phyloP scores from a whole-genome alignment of 1,140 invertebrate species.

The Formica selysi region DNA sequence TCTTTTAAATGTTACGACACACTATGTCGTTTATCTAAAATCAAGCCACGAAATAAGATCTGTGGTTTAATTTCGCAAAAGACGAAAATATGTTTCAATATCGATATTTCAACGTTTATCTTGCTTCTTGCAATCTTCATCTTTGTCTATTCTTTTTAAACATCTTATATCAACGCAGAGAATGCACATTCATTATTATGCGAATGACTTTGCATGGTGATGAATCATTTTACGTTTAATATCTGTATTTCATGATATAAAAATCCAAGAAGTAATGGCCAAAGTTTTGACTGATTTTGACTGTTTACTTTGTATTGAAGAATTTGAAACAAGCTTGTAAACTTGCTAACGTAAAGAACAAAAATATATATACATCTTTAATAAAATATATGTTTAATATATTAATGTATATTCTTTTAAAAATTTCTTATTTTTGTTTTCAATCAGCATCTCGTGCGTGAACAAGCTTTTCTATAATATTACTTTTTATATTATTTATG shows the following conservation, averaged over 20 bases:
- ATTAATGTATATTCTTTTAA: neutral
- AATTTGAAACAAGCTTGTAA: slow-evolving; percentile 15
- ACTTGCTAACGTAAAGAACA: neutral
- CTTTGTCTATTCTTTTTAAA: neutral
- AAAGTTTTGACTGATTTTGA: slow-evolving; percentile 7
- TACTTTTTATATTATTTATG: neutral
- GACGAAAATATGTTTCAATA: neutral
- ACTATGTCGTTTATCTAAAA: neutral
- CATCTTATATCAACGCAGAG: slow-evolving; percentile 25
- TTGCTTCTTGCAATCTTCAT: slow-evolving; percentile 6
- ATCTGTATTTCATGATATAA: slow-evolving; percentile 25
- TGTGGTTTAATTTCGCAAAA: neutral
- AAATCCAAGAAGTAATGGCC: slow-evolving; percentile 32
- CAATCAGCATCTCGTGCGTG: neutral
- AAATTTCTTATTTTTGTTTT: neutral
- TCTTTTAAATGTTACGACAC: neutral
- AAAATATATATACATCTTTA: neutral
- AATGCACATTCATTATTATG: slow-evolving; percentile 22
- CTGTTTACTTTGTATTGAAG: neutral
- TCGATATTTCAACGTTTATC: neutral
- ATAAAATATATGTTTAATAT: neutral
- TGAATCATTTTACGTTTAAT: slow-evolving; percentile 31
- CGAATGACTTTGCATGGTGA: slow-evolving; percentile 5
- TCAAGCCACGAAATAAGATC: neutral
- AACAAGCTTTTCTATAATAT: neutral